Percentiles rank a stretch among this genome's conserved stretches.
phyloP scores from a whole-genome alignment of 2,888 invertebrate genomes.

The Thera britannica region DNA sequence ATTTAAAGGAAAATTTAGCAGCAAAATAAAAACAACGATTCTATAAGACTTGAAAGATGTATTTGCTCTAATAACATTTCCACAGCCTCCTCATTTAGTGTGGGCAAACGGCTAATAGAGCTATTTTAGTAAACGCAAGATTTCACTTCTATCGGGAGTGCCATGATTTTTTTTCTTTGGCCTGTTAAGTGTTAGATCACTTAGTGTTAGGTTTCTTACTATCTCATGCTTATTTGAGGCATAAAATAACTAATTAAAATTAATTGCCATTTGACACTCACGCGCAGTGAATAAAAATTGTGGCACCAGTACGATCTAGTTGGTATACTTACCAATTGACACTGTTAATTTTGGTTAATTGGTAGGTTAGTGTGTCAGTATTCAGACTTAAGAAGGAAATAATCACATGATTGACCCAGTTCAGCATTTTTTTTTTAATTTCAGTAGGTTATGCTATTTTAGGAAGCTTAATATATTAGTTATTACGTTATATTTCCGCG shows the following conservation, averaged over 20 bases:
- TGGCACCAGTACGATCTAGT: slow-evolving; percentile 9
- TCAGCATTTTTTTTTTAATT: not conserved
- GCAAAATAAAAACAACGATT: too few relatives aligned
- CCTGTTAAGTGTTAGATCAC: too few relatives aligned
- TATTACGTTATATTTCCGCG: too few relatives aligned
- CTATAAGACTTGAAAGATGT: too few relatives aligned
- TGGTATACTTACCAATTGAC: slow-evolving; percentile 16
- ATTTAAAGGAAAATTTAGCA: too few relatives aligned
- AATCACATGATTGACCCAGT: slow-evolving; percentile 18
- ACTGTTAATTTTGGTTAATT: slow-evolving; percentile 14
- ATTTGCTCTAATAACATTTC: too few relatives aligned
- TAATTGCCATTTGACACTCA: slow-evolving; percentile 13
- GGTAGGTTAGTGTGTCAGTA: not conserved
- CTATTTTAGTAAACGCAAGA: too few relatives aligned
- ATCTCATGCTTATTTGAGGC: not conserved
- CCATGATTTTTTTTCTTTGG: too few relatives aligned
- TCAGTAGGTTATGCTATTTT: not conserved
- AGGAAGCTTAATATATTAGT: not conserved
- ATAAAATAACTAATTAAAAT: slow-evolving; percentile 5
- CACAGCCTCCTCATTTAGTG: too few relatives aligned
- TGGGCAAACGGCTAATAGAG: too few relatives aligned
- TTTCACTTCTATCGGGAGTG: too few relatives aligned
- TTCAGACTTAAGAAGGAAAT: slow-evolving; percentile 5
- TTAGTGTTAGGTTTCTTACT: not conserved
- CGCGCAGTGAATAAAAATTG: slow-evolving; percentile 13